Percentiles rank a stretch among this genome's conserved stretches.
phyloP scores from a whole-genome alignment of 2,888 invertebrate genomes.

The Tubulanus polymorphus region DNA sequence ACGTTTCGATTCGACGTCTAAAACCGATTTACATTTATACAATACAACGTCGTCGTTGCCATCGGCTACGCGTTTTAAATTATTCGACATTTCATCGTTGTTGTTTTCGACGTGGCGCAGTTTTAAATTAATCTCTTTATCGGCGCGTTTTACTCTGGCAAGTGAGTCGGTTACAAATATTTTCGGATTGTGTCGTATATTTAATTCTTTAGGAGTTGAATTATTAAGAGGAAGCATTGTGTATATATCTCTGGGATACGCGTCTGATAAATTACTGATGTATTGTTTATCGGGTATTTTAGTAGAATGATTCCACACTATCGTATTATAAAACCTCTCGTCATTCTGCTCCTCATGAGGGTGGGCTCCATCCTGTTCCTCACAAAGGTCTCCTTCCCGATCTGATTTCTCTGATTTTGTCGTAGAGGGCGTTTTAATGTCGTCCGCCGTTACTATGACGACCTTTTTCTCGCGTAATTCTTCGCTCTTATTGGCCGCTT shows the following conservation, averaged over 20 bases:
- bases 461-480: not conserved
- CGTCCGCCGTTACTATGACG: too few species aligned
- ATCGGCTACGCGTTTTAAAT: not conserved
- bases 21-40: constrained; percentile 43
- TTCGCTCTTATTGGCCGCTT: not conserved
- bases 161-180: not conserved
- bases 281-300: constrained; percentile 34
- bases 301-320: constrained; percentile 38
- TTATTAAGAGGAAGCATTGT: constrained; percentile 39
- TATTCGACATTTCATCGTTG: not conserved
- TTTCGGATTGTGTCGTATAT: not conserved
- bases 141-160: not conserved
- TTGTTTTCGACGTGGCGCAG: not conserved
- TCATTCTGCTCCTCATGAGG: constrained; percentile 14
- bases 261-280: constrained; percentile 32
- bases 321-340: constrained; percentile 24
- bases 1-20: too few species aligned
- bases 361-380: not conserved
- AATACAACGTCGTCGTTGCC: constrained; percentile 33
- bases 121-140: not conserved
- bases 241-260: constrained; percentile 48
- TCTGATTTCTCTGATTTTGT: too few species aligned
- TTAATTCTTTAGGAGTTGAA: constrained; percentile 24
- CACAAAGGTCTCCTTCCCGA: not conserved
- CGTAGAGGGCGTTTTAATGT: too few species aligned